Evolutionary conservation across 2,888 invertebrate genomes (phyloP).

Genomic region (Mesorhabditis sp.): DNA sequence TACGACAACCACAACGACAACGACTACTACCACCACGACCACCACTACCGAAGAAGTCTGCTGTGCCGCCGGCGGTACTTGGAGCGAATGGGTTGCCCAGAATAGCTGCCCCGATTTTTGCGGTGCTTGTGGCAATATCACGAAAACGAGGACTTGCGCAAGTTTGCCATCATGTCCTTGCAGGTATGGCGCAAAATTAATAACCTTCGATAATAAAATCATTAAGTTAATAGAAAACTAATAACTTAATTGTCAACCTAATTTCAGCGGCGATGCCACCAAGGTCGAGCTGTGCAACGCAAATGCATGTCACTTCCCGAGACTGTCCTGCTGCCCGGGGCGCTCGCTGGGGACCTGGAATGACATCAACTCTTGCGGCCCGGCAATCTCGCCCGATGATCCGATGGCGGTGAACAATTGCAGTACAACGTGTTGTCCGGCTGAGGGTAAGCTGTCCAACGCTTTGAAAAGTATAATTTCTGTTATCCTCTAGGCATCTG

Average conservation of each 20-base stretch:
- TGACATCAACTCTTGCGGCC: not conserved
- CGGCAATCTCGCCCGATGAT: not conserved
- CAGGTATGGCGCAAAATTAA: not conserved
- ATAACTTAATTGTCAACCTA: too few relatives aligned
- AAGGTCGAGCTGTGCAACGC: not conserved
- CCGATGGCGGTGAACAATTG: not conserved
- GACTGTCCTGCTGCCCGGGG: not conserved
- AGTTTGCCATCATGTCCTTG: not conserved
- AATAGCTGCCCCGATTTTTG: constrained; percentile 13
- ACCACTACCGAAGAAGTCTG: not conserved
- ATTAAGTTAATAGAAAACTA: too few relatives aligned
- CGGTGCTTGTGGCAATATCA: constrained; percentile 15
- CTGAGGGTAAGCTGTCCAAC: not conserved
- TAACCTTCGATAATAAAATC: not conserved
- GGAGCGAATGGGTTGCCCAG: constrained; percentile 14
- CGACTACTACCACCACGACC: not conserved
- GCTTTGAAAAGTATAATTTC: too few relatives aligned
- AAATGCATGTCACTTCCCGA: not conserved
- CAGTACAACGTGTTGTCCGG: not conserved
- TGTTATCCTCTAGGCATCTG: too few relatives aligned
- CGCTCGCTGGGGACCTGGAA: not conserved
- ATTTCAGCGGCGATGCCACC: not conserved
- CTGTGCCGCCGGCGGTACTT: constrained; percentile 11
- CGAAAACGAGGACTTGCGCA: constrained; percentile 13
- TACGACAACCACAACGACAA: not conserved